A percentile compares a stretch with the other conserved stretches of the same genome.
These are phyloP conservation scores for Cinclus cinclus DNA, from an alignment of 2,113 vertebrate species.

Conservation along the genomic window DNA sequence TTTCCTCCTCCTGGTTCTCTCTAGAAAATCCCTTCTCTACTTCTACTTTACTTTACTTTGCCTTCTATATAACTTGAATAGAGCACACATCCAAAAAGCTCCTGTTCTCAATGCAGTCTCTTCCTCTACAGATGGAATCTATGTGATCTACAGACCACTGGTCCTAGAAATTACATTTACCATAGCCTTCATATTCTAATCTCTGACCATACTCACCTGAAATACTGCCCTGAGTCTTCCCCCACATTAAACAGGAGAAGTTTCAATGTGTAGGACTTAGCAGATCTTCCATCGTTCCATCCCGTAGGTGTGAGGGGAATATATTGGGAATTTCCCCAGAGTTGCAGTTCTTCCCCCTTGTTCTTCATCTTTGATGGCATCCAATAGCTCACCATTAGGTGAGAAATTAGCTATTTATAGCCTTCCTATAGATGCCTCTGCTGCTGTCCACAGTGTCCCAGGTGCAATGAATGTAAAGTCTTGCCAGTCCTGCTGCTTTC, in stretches of 20 bases:
- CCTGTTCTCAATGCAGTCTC: background rate
- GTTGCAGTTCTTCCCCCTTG: background rate
- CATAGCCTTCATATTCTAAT: background rate
- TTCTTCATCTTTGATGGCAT: background rate
- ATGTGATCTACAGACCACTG: rapidly evolving
- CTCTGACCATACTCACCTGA: background rate
- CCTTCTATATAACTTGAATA: background rate
- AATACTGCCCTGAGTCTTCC: background rate
- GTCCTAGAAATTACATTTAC: background rate
- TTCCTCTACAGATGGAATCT: background rate
- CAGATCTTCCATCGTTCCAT: background rate
- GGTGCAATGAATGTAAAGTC: background rate
- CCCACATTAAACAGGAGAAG: background rate
- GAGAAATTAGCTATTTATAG: background rate
- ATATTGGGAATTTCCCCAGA: background rate
- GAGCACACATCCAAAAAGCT: background rate
- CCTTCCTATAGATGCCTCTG: background rate
- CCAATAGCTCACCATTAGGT: background rate
- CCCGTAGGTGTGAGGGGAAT: background rate
- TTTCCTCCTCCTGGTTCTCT: background rate
- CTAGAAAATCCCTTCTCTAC: background rate
- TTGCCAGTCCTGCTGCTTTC: background rate
- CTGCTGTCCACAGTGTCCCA: background rate
- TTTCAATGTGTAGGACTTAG: background rate
- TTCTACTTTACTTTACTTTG: background rate